A percentile compares a stretch with the other conserved stretches of the same genome.
Conservation (phyloP, 1,140 invertebrate species). For the Pogonognathellus flavescens region DNA sequence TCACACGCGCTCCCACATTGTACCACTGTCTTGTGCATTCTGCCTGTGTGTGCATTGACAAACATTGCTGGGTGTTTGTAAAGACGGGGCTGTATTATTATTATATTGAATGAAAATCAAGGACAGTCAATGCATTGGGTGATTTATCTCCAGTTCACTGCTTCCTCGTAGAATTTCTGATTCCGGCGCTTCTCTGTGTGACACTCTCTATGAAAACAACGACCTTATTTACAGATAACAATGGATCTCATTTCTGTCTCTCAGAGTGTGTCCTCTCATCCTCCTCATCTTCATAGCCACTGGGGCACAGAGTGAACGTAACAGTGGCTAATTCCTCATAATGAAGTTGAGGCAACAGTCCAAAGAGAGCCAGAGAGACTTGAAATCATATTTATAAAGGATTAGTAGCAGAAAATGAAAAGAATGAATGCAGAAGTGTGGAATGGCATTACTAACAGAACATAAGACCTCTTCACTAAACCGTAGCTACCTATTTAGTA, state of each 20-base stretch:
- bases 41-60: background rate
- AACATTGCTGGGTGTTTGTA: constrained; percentile 1
- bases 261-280: background rate
- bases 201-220: background rate
- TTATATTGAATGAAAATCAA: background rate
- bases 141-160: constrained; percentile 33
- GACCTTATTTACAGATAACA: too few relatives aligned
- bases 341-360: constrained; percentile 31
- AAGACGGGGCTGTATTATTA: background rate
- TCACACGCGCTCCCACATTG: background rate
- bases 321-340: background rate
- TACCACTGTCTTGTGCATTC: background rate
- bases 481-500: too few relatives aligned
- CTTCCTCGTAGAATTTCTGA: background rate
- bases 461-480: constrained; percentile 2
- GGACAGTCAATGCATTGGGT: background rate
- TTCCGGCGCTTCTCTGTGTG: background rate
- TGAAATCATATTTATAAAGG: constrained; percentile 32
- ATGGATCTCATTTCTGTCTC: too few relatives aligned
- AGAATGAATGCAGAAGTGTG: constrained; percentile 21
- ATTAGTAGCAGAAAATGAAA: background rate
- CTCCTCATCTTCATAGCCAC: background rate
- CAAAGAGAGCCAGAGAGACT: constrained; percentile 19
- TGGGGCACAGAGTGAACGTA: background rate
- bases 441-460: constrained; percentile 6